A percentile compares a stretch with the other conserved stretches of the same genome.
These are phyloP conservation scores for Oxystoma pomonae DNA, from an alignment of 2,888 invertebrate species.

Conservation along the genomic window DNA sequence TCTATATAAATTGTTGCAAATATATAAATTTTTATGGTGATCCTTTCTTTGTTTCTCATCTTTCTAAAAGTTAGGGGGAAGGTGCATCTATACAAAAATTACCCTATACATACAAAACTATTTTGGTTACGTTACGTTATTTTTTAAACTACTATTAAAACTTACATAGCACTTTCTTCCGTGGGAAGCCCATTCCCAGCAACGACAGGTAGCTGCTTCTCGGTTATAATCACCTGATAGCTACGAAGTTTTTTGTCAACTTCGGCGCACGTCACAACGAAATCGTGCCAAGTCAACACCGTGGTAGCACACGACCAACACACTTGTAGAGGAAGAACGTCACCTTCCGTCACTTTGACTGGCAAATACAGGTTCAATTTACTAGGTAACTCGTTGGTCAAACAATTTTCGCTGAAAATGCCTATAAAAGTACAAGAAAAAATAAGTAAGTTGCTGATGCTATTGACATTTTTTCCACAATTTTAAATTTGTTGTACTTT, in stretches of 20 bases:
- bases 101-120: neutral
- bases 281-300: constrained; percentile 61
- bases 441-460: no score
- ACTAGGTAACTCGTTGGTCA: constrained; percentile 54
- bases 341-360: constrained; percentile 53
- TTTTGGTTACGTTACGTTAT: neutral
- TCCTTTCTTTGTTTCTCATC: neutral
- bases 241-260: constrained; percentile 51
- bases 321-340: constrained; percentile 56
- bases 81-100: neutral
- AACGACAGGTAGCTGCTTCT: constrained; percentile 25
- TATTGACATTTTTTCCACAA: no score
- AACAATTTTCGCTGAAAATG: constrained; percentile 60
- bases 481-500: no score
- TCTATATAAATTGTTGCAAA: no score
- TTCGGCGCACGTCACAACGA: constrained; percentile 53
- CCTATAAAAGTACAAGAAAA: no score
- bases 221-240: constrained; percentile 37
- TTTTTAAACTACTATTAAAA: neutral
- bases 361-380: constrained; percentile 65
- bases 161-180: constrained; percentile 13
- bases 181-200: neutral
- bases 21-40: no score
- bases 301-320: constrained; percentile 64
- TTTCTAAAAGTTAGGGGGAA: neutral